Evolutionary conservation across 2,113 vertebrate genomes (phyloP), one percentile per base, ranked within the genome.

Genomic region (Coryphaenoides rupestris): DNA sequence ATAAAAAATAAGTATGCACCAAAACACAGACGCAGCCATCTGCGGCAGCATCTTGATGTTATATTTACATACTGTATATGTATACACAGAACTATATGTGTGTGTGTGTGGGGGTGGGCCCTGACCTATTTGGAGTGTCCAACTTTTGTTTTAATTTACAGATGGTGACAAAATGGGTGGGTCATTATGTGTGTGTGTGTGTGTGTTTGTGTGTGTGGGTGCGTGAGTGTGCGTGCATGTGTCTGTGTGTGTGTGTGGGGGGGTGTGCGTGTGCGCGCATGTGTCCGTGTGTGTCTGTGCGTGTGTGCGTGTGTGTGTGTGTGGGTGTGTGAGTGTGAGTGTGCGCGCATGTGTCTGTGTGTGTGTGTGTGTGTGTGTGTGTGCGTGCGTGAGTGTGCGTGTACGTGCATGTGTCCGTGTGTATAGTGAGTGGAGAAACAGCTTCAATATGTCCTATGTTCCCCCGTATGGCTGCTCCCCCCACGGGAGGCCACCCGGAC

Each of bases 381-480:
- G 65, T 58, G 64, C 66, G 52, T 40, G 54, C 22, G 53, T 55
- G 10, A 33, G 3, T n/a, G 28, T 33, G 50, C 47, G n/a, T n/a
- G n/a, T n/a, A n/a, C n/a, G n/a, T n/a, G n/a, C n/a, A n/a, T n/a
- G n/a, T n/a, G n/a, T n/a, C n/a, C n/a, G n/a, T n/a, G n/a, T n/a
- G n/a, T 58, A 28, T 52, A 57, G 55, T 57, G 26, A 13, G 45
- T 26, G n/a, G 24, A 12, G 55, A 15, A 50, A 40, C 60, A 26
- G 68, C 28, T 66, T 80, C 79, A 81, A 76, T 70, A 73, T 81
- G 68, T 77, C 74, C 68, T 80, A 60, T 75, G 70, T 74, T 68
- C 60, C 28, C 15, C 40, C 14, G 28, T 72, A 74, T 71, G 63
- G 14, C 10, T 33, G 28, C 28, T 9, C 28, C 28, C 28, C 3